Conservation (phyloP, 1,140 invertebrate genomes). For the Asobara japonica region DNA sequence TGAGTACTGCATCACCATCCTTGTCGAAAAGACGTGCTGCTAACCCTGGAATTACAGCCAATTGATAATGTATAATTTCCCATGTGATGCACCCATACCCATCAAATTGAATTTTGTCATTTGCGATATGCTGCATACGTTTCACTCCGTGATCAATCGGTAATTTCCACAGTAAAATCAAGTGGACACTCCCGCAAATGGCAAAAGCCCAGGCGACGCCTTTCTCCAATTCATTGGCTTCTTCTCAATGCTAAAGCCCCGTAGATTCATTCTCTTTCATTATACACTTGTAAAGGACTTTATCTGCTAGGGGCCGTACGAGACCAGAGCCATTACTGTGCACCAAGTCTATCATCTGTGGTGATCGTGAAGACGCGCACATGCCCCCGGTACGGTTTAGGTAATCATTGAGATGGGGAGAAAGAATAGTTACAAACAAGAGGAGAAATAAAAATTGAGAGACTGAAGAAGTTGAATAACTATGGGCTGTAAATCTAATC, state of each 20-base stretch:
- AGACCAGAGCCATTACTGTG: slow-evolving; percentile 22
- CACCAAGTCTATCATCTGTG: slow-evolving; percentile 34
- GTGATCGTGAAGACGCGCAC: slow-evolving; percentile 27
- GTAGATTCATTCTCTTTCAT: not conserved
- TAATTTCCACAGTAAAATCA: slow-evolving; percentile 49
- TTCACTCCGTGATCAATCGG: slow-evolving; percentile 51
- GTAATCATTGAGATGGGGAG: slow-evolving; percentile 27
- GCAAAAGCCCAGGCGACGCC: slow-evolving; percentile 42
- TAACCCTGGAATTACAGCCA: slow-evolving; percentile 45
- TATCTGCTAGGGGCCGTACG: not conserved
- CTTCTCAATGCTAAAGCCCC: not conserved
- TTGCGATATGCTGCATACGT: slow-evolving; percentile 29
- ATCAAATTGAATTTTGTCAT: slow-evolving; percentile 42
- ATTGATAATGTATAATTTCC: slow-evolving; percentile 48
- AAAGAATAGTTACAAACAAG: slow-evolving; percentile 4
- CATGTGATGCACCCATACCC: slow-evolving; percentile 49
- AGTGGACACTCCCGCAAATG: slow-evolving; percentile 39
- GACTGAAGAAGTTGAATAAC: slow-evolving; percentile 27
- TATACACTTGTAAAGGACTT: not conserved
- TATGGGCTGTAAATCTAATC: slow-evolving; percentile 37
- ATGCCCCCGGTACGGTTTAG: slow-evolving; percentile 36
- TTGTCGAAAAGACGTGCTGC: not conserved
- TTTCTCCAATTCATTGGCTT: slow-evolving; percentile 6
- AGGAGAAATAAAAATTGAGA: not conserved
- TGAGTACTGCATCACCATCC: not conserved